Conservation (phyloP, 1,140 invertebrate genomes). For the Meteorus sp. region DNA sequence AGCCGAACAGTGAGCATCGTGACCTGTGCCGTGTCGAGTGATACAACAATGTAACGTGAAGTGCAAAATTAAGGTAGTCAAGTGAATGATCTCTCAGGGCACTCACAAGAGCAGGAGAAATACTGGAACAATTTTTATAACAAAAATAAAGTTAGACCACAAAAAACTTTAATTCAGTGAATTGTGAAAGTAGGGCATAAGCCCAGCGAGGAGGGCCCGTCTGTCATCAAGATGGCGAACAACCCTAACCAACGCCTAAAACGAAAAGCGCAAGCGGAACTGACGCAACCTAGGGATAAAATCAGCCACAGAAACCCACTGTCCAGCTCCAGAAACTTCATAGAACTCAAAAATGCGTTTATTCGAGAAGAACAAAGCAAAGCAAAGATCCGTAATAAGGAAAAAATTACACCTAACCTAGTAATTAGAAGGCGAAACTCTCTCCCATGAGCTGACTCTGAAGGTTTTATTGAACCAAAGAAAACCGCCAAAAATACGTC, state of each 20-base stretch:
- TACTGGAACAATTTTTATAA: too few relatives aligned
- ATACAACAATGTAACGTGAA: too few relatives aligned
- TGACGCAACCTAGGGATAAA: not conserved
- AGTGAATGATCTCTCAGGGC: too few relatives aligned
- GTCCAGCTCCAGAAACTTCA: not conserved
- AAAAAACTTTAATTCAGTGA: too few relatives aligned
- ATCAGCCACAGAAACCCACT: not conserved
- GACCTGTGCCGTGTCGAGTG: too few relatives aligned
- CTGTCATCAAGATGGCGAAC: slow-evolving; percentile 2
- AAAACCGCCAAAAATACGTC: not conserved
- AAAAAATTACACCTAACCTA: not conserved
- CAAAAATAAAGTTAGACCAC: too few relatives aligned
- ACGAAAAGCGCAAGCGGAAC: not conserved
- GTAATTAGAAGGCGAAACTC: not conserved
- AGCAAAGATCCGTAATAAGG: not conserved
- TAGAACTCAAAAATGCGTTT: too few relatives aligned
- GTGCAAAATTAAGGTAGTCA: too few relatives aligned
- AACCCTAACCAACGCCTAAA: slow-evolving; percentile 1
- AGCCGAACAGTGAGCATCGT: too few relatives aligned
- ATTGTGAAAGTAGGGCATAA: too few relatives aligned
- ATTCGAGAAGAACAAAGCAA: not conserved
- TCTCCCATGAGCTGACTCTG: not conserved
- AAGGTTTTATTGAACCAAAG: not conserved
- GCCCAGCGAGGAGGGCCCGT: too few relatives aligned
- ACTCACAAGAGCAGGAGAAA: too few relatives aligned